phyloP scores from a whole-genome alignment of 2,113 vertebrate species.

The Tenrec ecaudatus region DNA sequence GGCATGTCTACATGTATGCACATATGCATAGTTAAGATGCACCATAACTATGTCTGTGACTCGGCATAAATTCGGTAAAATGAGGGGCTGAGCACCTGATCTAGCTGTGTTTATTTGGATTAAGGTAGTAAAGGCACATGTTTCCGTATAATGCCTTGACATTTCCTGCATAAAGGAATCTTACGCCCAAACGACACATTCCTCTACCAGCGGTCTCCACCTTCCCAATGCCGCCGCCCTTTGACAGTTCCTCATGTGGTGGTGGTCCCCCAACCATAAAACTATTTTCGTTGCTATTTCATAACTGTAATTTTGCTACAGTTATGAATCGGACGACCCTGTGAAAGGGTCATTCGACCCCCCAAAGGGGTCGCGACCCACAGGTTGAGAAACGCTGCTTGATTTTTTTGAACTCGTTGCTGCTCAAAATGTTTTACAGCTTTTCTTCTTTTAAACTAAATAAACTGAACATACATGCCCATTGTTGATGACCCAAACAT shows the following conservation, averaged over 20 bases:
- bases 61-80: not conserved
- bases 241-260: no score
- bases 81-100: not conserved
- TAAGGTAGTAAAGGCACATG: not conserved
- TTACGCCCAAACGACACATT: not conserved
- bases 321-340: no score
- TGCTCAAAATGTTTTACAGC: not conserved
- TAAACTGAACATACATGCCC: not conserved
- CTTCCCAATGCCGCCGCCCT: no score
- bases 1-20: not conserved
- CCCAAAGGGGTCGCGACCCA: no score
- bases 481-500: not conserved
- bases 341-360: no score
- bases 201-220: not conserved
- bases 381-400: no score
- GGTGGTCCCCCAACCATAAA: no score
- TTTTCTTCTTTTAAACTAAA: slow-evolving; percentile 19
- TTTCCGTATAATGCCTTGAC: not conserved
- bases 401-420: not conserved
- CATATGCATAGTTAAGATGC: not conserved
- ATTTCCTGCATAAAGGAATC: not conserved
- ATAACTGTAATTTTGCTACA: no score
- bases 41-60: not conserved
- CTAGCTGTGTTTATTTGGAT: slow-evolving; percentile 13
- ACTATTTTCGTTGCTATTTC: no score